Base-by-base conservation (phyloP, 2,888 invertebrate species). In the Cotesia congregata region DNA sequence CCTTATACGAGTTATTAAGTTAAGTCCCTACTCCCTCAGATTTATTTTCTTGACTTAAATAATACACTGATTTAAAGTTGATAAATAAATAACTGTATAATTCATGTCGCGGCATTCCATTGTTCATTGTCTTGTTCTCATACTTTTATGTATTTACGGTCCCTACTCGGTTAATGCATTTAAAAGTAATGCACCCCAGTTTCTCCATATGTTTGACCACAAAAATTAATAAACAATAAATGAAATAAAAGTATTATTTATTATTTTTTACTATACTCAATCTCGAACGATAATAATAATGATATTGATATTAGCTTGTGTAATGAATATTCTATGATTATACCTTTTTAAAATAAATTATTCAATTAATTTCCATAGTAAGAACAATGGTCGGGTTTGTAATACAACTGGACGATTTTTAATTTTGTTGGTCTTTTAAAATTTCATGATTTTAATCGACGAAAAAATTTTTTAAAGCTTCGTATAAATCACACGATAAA, bases 311-410 rank as follows among this genome's bases (percentile, higher is more conserved):
- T 15, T 62, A 15, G n/a, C 9, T 65, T 65, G 20, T 65, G 20
- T 38, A 65, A 65, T 65, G 65, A 65, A 65, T 65, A 65, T 65
- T 65, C 65, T 12, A 30, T 12, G 1, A 9, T 30, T 65, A 65
- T 41, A 72, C 78, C 79, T 88, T 88, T 88, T 88, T 88, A 86
- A 88, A 88, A 88, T 88, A 86, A 86, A 87, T 30, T 30, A 30
- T 88, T 88, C 87, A 86, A 88, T 88, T 88, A 88, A 88, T 88
- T 88, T 88, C 87, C 88, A 88, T 88, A 87, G 86, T 83, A 84
- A 86, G 86, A 88, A 88, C 87, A 88, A 88, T 88, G 87, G 86
- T 83, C 82, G 65, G 74, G 78, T 75, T 72, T 75, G 70, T 67
- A 65, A 67, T 67, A 15, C 67, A n/a, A 59, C 9, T 30, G 41